Evolutionary conservation across 1,140 invertebrate species (phyloP).

Genomic region (Cotesia chilonis): DNA sequence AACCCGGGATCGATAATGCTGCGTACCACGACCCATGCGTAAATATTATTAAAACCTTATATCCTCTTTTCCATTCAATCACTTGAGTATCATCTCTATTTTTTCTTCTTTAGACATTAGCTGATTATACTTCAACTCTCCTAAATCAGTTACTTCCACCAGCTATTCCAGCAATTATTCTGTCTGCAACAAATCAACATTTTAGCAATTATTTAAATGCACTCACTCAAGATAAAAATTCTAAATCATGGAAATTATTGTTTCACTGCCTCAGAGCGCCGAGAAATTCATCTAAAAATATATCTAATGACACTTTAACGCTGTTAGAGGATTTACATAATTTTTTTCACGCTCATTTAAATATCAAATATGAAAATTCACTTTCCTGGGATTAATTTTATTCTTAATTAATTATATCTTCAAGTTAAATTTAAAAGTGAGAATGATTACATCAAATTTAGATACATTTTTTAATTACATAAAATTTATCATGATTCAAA

Average conservation of each 20-base stretch:
- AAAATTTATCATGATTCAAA: no score
- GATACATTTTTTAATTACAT: no score
- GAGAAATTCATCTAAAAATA: no score
- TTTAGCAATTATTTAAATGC: conserved; percentile 76
- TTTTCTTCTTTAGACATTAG: conserved; percentile 59
- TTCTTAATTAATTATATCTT: no score
- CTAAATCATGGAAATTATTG: conserved; percentile 76
- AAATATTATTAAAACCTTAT: background rate
- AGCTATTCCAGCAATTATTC: conserved; percentile 74
- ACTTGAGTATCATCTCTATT: no score
- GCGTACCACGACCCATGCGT: conserved; percentile 49
- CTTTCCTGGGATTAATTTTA: no score
- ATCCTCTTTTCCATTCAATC: background rate
- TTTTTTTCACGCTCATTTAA: no score
- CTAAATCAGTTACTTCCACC: conserved; percentile 74
- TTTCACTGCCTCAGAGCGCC: conserved; percentile 66
- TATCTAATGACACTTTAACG: no score
- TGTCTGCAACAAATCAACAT: conserved; percentile 78
- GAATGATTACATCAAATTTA: no score
- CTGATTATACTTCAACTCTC: conserved; percentile 72
- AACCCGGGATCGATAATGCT: conserved; percentile 32
- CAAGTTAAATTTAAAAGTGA: no score
- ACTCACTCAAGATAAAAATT: conserved; percentile 69
- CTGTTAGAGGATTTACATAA: no score
- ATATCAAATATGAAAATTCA: no score